These are phyloP conservation scores for Andrena hattorfiana DNA, from an alignment of 2,888 invertebrate genomes.

Conservation along the genomic window DNA sequence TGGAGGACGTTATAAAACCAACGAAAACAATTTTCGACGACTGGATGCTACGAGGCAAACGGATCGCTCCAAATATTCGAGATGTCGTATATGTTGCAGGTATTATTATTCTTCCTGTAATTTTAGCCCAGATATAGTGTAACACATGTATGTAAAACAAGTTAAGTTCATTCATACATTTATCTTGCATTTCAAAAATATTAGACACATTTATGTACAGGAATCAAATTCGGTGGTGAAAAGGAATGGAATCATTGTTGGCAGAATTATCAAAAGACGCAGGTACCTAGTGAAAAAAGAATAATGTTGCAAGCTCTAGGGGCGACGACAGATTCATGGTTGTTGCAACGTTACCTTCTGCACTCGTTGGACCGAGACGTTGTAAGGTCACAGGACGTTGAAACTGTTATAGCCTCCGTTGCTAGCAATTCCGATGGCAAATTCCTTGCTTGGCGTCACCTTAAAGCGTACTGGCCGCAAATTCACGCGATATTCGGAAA, in stretches of 20 bases:
- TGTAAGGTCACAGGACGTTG: slow-evolving; percentile 90
- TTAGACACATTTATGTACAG: slow-evolving; percentile 79
- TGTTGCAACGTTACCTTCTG: slow-evolving; percentile 92
- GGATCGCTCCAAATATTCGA: slow-evolving; percentile 91
- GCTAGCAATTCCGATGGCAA: slow-evolving; percentile 90
- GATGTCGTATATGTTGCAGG: slow-evolving; percentile 89
- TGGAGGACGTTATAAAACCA: slow-evolving; percentile 89
- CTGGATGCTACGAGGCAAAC: slow-evolving; percentile 89
- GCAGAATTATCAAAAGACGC: slow-evolving; percentile 89
- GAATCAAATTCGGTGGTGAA: slow-evolving; percentile 90
- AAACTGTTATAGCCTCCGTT: slow-evolving; percentile 90
- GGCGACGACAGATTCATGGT: slow-evolving; percentile 91
- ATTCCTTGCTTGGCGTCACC: slow-evolving; percentile 90
- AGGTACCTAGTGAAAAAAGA: slow-evolving; percentile 90
- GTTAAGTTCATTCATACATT: too few relatives aligned
- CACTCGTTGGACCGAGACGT: slow-evolving; percentile 90
- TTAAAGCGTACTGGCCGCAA: slow-evolving; percentile 90
- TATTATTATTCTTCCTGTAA: slow-evolving; percentile 39
- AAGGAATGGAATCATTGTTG: slow-evolving; percentile 93
- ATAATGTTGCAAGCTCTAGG: slow-evolving; percentile 90
- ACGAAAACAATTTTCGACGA: slow-evolving; percentile 90
- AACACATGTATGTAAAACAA: too few relatives aligned
- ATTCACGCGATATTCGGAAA: slow-evolving; percentile 89
- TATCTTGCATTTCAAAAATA: not conserved
- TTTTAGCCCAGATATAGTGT: too few relatives aligned